Evolutionary conservation across 2,888 invertebrate species (phyloP).

Genomic region (Bombylius major): DNA sequence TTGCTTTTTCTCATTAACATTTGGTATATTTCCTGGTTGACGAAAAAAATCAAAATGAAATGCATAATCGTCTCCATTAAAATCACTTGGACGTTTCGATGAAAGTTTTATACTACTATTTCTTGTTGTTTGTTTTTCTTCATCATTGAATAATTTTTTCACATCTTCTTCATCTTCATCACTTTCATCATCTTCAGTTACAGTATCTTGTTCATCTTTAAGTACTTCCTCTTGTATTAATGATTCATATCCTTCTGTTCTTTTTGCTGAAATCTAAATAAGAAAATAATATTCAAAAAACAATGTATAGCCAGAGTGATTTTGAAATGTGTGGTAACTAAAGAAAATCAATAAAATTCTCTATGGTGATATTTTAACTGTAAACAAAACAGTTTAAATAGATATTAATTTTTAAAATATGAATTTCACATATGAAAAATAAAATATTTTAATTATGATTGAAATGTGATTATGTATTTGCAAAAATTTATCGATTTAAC

Average conservation of each 20-base stretch:
- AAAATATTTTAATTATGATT: too few relatives aligned
- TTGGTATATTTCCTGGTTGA: background rate
- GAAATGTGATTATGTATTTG: too few relatives aligned
- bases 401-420: too few relatives aligned
- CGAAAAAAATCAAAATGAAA: constrained; percentile 21
- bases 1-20: constrained; percentile 14
- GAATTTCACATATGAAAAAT: too few relatives aligned
- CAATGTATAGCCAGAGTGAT: background rate
- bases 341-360: too few relatives aligned
- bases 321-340: too few relatives aligned
- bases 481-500: too few relatives aligned
- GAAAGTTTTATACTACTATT: constrained; percentile 8
- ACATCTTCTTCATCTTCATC: background rate
- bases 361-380: too few relatives aligned
- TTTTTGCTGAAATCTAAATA: background rate
- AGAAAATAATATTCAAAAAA: background rate
- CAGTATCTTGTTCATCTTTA: too few relatives aligned
- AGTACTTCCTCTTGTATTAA: too few relatives aligned
- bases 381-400: too few relatives aligned
- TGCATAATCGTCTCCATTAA: constrained; percentile 22
- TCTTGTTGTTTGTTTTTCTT: background rate
- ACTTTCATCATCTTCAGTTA: background rate
- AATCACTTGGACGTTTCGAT: constrained; percentile 23
- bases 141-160: background rate
- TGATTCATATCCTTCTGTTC: too few relatives aligned